phyloP scores from a whole-genome alignment of 1,140 invertebrate genomes.

The Manduca sexta region DNA sequence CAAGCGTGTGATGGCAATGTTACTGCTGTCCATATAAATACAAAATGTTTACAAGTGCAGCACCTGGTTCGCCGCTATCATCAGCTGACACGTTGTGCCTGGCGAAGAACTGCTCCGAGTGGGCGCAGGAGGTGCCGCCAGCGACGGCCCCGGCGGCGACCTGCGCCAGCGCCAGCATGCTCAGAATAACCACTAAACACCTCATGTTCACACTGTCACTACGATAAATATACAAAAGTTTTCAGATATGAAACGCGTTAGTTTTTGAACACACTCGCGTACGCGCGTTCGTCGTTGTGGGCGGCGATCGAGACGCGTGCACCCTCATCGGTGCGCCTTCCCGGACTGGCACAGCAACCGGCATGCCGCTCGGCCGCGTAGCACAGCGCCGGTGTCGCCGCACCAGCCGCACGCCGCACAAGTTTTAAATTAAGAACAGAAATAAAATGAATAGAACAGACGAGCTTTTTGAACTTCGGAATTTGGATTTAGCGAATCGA shows the following conservation, averaged over 20 bases:
- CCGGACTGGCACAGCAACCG: slow-evolving; percentile 39
- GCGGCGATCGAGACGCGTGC: slow-evolving; percentile 39
- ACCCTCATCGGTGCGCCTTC: slow-evolving; percentile 55
- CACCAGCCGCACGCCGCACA: slow-evolving; percentile 27
- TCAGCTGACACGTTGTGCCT: slow-evolving; percentile 64
- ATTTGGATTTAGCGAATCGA: slow-evolving; percentile 28
- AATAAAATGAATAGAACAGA: slow-evolving; percentile 43
- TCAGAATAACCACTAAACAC: slow-evolving; percentile 52
- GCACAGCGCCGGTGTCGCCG: slow-evolving; percentile 16
- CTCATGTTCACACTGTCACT: slow-evolving; percentile 56
- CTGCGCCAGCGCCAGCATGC: slow-evolving; percentile 32
- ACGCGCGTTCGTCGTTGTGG: slow-evolving; percentile 29
- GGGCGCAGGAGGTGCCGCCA: slow-evolving; percentile 32
- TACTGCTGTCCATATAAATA: slow-evolving; percentile 27
- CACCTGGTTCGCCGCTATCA: slow-evolving; percentile 59
- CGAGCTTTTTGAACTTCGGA: slow-evolving; percentile 28
- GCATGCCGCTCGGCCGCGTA: background rate
- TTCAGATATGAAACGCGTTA: slow-evolving; percentile 32
- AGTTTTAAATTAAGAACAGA: slow-evolving; percentile 49
- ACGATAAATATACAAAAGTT: slow-evolving; percentile 29
- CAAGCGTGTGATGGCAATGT: background rate
- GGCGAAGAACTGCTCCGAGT: slow-evolving; percentile 47
- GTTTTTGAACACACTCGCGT: slow-evolving; percentile 47
- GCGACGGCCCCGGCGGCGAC: slow-evolving; percentile 36
- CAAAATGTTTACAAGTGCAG: slow-evolving; percentile 20